Base-by-base conservation (phyloP, 2,888 invertebrate species). In the Heliconius hortense region DNA sequence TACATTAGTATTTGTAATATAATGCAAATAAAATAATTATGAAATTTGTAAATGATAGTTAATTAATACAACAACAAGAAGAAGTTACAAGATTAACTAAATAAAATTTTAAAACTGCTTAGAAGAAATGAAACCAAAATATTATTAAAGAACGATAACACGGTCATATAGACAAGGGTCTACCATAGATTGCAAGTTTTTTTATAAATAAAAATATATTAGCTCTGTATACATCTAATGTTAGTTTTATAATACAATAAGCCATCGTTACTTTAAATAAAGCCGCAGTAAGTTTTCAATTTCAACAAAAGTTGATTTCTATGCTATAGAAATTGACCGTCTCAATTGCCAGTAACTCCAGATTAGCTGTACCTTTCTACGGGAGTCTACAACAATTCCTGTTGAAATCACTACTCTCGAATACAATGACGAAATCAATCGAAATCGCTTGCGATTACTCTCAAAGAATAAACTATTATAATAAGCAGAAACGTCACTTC, bases 401-500 rank as follows among this genome's bases (percentile, higher is more conserved):
- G 78, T 82, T 86, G 84, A 88, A 89, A 89, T 88, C 85, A 87
- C 85, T 84, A 82, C 82, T 84, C 84, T 84, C 82, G 76, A 80
- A 80, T 80, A 84, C 87, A 87, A 88, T 87, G 87, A 86, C 84
- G 84, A 84, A 83, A 88, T 87, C 88, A 87, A 87, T 88, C 83
- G 81, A 79, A 84, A 83, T 85, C 82, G 82, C 81, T 82, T 72
- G 80, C 79, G 78, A 85, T 86, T 84, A 84, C 80, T 53, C 73
- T 53, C 85, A 86, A 74, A 87, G 87, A 87, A n/a, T 84, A 86
- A 62, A 39, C 59, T 66, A 24, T 48, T 67, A 15, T 56, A 26
- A 24, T 15, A 7, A 4, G 18, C 77, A 79, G 76, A 68, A 68
- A 26, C 26, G 71, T 66, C 59, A 56, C 21, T 39, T 62, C 31